A percentile compares a stretch with the other conserved stretches of the same genome.
Evolutionary conservation across 2,113 vertebrate species (phyloP).

Genomic region (Charadrius vociferus): DNA sequence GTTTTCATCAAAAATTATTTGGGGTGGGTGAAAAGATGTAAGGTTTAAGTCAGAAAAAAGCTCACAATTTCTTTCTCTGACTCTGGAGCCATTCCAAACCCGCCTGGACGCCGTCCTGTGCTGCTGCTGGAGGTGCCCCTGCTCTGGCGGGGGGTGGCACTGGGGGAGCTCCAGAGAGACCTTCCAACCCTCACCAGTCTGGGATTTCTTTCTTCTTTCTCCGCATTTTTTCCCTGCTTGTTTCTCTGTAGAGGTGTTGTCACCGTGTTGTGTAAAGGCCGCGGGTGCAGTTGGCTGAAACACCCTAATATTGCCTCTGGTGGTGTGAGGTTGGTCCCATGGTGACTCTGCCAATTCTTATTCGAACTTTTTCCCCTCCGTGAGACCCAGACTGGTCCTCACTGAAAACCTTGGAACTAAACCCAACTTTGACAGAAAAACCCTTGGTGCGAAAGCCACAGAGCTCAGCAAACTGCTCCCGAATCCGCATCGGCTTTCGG

Average conservation of each 20-base stretch:
- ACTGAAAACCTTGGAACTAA: not conserved
- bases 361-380: not conserved
- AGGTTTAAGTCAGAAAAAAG: not conserved
- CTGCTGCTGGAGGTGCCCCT: too few species aligned
- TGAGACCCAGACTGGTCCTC: not conserved
- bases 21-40: not conserved
- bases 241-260: not conserved
- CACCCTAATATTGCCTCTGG: not conserved
- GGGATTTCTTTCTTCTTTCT: not conserved
- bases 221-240: not conserved
- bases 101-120: too few species aligned
- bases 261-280: not conserved
- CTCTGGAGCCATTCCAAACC: too few species aligned
- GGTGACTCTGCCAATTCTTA: not conserved
- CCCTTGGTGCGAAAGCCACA: rapidly evolving
- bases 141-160: too few species aligned
- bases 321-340: not conserved
- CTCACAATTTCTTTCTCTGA: not conserved
- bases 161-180: too few species aligned
- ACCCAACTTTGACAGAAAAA: not conserved
- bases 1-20: not conserved
- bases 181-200: too few species aligned
- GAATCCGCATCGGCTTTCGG: not conserved
- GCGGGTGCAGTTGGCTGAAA: not conserved
- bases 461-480: not conserved